phyloP scores from a whole-genome alignment of 2,113 vertebrate species.

The Muntiacus reevesi region DNA sequence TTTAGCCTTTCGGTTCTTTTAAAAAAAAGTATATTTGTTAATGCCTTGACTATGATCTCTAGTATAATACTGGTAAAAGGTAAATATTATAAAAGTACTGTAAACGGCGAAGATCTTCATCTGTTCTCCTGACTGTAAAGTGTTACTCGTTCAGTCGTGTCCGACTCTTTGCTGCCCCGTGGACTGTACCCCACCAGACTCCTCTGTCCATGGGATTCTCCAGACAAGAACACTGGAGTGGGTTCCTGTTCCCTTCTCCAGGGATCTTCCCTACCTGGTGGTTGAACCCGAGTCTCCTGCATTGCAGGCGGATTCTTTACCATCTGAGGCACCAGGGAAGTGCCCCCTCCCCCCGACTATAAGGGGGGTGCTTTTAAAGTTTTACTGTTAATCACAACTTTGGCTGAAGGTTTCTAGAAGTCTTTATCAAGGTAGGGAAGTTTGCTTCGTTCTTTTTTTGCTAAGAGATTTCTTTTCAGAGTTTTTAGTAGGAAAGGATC shows the following conservation, averaged over 20 bases:
- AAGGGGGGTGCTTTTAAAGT: neutral
- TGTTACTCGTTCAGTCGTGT: neutral
- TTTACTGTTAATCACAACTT: rapidly evolving
- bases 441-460: neutral
- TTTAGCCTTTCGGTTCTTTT: neutral
- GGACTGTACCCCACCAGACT: neutral
- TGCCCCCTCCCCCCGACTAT: rapidly evolving
- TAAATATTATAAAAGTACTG: neutral
- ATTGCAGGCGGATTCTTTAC: neutral
- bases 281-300: rapidly evolving
- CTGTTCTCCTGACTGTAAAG: neutral
- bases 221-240: neutral
- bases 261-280: neutral
- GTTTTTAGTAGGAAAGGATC: neutral
- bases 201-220: neutral
- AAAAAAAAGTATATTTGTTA: too few relatives aligned
- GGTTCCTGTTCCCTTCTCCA: neutral
- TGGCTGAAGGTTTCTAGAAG: neutral
- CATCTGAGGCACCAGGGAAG: neutral
- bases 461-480: neutral
- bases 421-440: neutral
- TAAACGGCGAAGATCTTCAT: neutral
- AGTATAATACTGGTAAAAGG: neutral
- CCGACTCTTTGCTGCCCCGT: rapidly evolving
- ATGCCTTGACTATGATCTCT: neutral